Evolutionary conservation across 2,113 vertebrate genomes (phyloP).

Genomic region (Calidris pugnax): DNA sequence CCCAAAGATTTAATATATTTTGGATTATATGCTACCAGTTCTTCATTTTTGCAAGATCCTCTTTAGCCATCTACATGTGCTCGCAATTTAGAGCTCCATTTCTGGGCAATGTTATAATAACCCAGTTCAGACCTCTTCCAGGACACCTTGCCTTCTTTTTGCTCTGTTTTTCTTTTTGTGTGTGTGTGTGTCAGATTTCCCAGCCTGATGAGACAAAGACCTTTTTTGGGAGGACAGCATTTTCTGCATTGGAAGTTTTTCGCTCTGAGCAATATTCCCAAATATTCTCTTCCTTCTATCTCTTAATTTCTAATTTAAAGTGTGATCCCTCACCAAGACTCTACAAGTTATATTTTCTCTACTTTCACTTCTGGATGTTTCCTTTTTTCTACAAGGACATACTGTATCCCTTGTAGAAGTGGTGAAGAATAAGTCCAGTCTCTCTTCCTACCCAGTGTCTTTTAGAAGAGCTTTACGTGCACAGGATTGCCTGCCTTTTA

Average conservation of each 20-base stretch:
- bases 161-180: background rate
- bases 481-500: background rate
- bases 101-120: background rate
- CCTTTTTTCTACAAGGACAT: background rate
- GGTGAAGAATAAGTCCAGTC: background rate
- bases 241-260: background rate
- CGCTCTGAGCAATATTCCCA: background rate
- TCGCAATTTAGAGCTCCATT: background rate
- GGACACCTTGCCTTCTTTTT: background rate
- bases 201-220: background rate
- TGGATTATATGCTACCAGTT: background rate
- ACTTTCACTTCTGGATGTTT: background rate
- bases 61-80: background rate
- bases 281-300: background rate
- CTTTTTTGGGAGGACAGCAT: background rate
- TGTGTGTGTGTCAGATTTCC: background rate
- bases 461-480: background rate
- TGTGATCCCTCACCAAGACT: background rate
- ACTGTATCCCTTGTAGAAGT: background rate
- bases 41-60: background rate
- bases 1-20: background rate
- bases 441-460: background rate
- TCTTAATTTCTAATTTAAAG: constrained; percentile 5
- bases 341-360: background rate
- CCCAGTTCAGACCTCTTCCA: background rate